Evolutionary conservation across 2,888 invertebrate genomes (phyloP).

Genomic region (Blastobasis adustella): DNA sequence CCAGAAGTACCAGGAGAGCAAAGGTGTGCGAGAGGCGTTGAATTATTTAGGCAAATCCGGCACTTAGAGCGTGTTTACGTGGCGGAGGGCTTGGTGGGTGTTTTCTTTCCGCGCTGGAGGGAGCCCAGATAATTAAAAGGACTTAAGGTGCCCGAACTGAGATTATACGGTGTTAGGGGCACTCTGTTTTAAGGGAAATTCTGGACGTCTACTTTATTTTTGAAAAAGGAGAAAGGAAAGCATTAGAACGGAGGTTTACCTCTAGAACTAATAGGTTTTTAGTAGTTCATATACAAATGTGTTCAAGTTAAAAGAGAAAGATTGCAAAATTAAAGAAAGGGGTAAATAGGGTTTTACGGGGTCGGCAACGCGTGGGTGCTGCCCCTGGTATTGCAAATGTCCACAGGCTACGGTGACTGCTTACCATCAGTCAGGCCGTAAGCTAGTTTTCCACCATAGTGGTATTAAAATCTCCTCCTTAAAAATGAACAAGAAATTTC

Average conservation of each 20-base stretch:
- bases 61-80: slow-evolving; percentile 15
- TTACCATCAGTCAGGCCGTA: no score
- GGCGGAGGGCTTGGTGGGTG: slow-evolving; percentile 2
- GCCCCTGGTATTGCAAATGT: no score
- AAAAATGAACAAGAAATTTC: no score
- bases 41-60: slow-evolving; percentile 17
- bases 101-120: slow-evolving; percentile 9
- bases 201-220: background rate
- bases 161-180: slow-evolving; percentile 7
- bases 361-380: no score
- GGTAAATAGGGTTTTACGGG: no score
- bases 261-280: background rate
- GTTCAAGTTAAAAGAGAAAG: background rate
- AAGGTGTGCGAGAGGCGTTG: background rate
- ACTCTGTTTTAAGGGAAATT: background rate
- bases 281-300: background rate
- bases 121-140: slow-evolving; percentile 17
- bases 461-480: no score
- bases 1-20: no score
- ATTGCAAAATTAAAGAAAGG: no score
- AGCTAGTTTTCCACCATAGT: no score
- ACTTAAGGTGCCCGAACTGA: slow-evolving; percentile 13
- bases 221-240: background rate
- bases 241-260: background rate
- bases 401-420: no score